phyloP scores from a whole-genome alignment of 2,797 vertebrate species.

The Euthynnus affinis region DNA sequence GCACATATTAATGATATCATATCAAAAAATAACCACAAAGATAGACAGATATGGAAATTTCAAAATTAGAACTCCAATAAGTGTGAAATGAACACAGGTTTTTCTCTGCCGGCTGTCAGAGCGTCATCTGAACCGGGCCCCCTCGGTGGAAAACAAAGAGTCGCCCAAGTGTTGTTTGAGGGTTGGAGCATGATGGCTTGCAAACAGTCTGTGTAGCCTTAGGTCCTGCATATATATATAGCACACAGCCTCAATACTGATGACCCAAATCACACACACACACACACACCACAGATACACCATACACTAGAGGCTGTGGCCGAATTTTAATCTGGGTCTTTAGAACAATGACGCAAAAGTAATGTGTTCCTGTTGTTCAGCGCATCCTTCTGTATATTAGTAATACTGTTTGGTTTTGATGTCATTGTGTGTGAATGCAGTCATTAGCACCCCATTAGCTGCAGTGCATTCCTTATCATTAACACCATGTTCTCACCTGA shows the following conservation, averaged over 20 bases:
- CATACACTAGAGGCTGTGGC: conserved; percentile 68
- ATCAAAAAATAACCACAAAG: neutral
- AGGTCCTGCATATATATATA: conserved; percentile 83
- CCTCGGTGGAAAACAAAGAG: neutral
- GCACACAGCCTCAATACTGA: conserved; percentile 85
- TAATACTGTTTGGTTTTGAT: neutral
- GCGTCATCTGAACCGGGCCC: neutral
- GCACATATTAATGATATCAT: neutral
- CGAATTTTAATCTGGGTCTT: conserved; percentile 75
- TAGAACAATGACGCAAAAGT: conserved; percentile 55
- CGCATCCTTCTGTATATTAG: neutral
- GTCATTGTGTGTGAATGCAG: conserved; percentile 7
- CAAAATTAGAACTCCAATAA: no score
- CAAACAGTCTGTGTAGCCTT: conserved; percentile 71
- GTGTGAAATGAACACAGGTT: neutral
- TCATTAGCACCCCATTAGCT: conserved; percentile 58
- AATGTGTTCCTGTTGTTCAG: conserved; percentile 10
- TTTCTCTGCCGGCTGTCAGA: neutral
- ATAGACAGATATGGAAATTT: no score
- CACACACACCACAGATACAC: conserved; percentile 60
- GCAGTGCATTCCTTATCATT: conserved; percentile 28
- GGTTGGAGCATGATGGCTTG: conserved; percentile 39
- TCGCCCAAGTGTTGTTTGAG: conserved; percentile 33
- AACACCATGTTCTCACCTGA: conserved; percentile 60
- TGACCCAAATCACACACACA: conserved; percentile 82